phyloP scores from a whole-genome alignment of 1,140 invertebrate genomes.

The Nixonia krombeini region DNA sequence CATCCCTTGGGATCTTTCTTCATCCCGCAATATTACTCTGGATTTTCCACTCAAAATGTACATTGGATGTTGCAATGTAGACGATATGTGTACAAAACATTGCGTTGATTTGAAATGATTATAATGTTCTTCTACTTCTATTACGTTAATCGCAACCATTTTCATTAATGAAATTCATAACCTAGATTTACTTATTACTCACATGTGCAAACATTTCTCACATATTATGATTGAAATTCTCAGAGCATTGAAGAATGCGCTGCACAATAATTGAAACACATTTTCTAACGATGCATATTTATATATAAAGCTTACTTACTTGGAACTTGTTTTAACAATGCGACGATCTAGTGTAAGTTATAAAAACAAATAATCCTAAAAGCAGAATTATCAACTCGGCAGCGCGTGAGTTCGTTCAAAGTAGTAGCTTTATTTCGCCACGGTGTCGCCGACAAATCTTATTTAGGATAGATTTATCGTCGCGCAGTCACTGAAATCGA shows the following conservation, averaged over 20 bases:
- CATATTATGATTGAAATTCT: too few relatives aligned
- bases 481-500: slow-evolving; percentile 52
- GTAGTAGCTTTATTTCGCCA: slow-evolving; percentile 56
- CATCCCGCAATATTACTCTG: slow-evolving; percentile 44
- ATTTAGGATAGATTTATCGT: slow-evolving; percentile 64
- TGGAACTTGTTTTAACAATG: too few relatives aligned
- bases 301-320: too few relatives aligned
- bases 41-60: slow-evolving; percentile 27
- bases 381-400: slow-evolving; percentile 39
- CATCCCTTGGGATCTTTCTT: slow-evolving; percentile 44
- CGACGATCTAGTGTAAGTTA: slow-evolving; percentile 33
- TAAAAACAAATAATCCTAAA: slow-evolving; percentile 41
- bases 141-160: too few relatives aligned
- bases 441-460: slow-evolving; percentile 62
- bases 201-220: too few relatives aligned
- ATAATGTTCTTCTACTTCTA: not conserved
- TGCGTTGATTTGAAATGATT: not conserved
- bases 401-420: slow-evolving; percentile 43
- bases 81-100: slow-evolving; percentile 6
- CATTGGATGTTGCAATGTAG: slow-evolving; percentile 7
- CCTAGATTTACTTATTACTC: too few relatives aligned
- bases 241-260: too few relatives aligned
- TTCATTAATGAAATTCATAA: too few relatives aligned
- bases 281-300: too few relatives aligned
- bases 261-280: too few relatives aligned